phyloP scores from a whole-genome alignment of 2,888 invertebrate genomes.

The Andricus quercusramuli region DNA sequence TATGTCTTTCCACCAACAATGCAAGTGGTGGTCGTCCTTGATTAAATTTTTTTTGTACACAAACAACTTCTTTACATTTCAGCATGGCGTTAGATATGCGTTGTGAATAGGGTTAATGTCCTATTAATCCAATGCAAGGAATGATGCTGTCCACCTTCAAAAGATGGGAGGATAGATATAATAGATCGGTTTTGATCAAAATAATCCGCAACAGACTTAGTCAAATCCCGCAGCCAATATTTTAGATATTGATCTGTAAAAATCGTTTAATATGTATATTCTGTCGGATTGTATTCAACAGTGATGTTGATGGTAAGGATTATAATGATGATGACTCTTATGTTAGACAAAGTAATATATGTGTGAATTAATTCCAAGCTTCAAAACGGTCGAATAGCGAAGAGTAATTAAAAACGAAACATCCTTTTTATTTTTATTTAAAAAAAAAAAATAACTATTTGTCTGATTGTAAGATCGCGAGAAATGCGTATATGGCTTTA shows the following conservation, averaged over 20 bases:
- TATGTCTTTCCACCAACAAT: not conserved
- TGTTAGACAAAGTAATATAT: not conserved
- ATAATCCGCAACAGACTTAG: conserved; percentile 19
- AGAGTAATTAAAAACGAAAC: not conserved
- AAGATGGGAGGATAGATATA: conserved; percentile 8
- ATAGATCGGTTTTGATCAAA: conserved; percentile 4
- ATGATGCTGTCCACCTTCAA: not conserved
- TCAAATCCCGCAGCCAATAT: conserved; percentile 10
- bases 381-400: not conserved
- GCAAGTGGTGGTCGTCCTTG: not conserved
- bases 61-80: not conserved
- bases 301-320: not conserved
- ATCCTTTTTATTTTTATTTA: not conserved
- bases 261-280: conserved; percentile 1
- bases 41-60: not conserved
- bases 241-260: conserved; percentile 13
- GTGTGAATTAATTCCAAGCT: not conserved
- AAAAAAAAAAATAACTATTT: too few relatives aligned
- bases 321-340: not conserved
- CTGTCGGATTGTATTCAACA: not conserved
- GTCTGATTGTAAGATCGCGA: too few relatives aligned
- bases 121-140: conserved; percentile 19
- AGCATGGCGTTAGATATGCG: not conserved
- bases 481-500: too few relatives aligned
- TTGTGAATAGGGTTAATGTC: conserved; percentile 20